Evolutionary conservation across 1,140 invertebrate species (phyloP).

Genomic region (Heliconius congener): DNA sequence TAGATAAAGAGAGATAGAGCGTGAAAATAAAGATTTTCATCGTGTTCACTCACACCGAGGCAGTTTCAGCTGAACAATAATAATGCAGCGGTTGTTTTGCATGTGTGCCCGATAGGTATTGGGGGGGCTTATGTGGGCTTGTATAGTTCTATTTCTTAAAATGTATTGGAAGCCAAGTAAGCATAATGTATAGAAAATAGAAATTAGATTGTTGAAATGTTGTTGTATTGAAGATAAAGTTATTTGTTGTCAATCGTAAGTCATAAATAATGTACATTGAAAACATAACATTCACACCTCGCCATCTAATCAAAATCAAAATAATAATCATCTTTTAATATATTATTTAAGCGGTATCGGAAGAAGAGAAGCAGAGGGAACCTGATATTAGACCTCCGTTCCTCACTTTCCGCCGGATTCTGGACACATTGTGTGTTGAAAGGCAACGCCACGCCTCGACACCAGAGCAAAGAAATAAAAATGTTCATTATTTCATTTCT

Average conservation of each 20-base stretch:
- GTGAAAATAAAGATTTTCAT: constrained; percentile 82
- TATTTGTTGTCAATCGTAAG: background rate
- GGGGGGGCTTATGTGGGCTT: constrained; percentile 46
- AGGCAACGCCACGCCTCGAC: no score
- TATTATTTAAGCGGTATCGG: no score
- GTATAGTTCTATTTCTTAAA: constrained; percentile 55
- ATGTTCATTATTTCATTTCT: no score
- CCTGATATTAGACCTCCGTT: no score
- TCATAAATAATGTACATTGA: background rate
- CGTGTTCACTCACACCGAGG: constrained; percentile 78
- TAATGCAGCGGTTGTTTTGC: constrained; percentile 55
- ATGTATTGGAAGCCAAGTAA: constrained; percentile 39
- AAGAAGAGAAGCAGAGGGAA: no score
- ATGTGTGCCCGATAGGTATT: constrained; percentile 58
- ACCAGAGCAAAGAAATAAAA: no score
- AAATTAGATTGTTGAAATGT: constrained; percentile 27
- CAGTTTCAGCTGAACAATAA: constrained; percentile 57
- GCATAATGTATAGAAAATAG: background rate
- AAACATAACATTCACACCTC: background rate
- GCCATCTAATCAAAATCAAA: no score
- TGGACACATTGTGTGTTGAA: no score
- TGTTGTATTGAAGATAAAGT: background rate
- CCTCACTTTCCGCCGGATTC: no score
- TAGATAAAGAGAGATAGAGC: constrained; percentile 82
- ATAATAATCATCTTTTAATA: no score